phyloP scores from a whole-genome alignment of 2,888 invertebrate species.

The Zeuzera pyrina region DNA sequence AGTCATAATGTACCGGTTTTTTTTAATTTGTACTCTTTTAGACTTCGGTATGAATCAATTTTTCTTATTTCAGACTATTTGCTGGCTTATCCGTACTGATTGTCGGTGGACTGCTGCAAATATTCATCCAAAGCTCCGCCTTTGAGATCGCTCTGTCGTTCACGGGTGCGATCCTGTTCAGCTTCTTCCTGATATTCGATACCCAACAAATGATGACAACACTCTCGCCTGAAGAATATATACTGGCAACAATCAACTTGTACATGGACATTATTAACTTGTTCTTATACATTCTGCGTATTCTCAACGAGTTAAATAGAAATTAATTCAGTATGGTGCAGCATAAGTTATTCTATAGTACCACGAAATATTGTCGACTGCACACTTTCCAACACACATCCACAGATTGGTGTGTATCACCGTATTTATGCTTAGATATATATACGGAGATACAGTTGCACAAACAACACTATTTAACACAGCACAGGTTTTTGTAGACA shows the following conservation, averaged over 20 bases:
- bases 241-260: constrained; percentile 87
- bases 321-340: constrained; percentile 39
- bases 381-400: no score
- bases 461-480: no score
- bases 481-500: no score
- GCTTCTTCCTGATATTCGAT: constrained; percentile 87
- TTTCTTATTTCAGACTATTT: constrained; percentile 76
- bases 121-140: constrained; percentile 80
- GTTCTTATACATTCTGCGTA: constrained; percentile 84
- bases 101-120: constrained; percentile 80
- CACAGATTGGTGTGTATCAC: no score
- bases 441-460: no score
- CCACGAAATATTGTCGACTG: no score
- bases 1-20: no score
- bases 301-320: constrained; percentile 76
- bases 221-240: constrained; percentile 89
- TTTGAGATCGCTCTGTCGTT: constrained; percentile 81
- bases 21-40: no score
- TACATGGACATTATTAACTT: constrained; percentile 92
- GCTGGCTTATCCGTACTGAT: constrained; percentile 79
- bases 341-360: background rate
- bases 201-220: constrained; percentile 88
- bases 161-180: constrained; percentile 83
- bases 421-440: no score
- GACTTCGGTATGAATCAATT: no score